Base-by-base conservation (phyloP, 1,140 invertebrate genomes). In the Pogonognathellus flavescens region DNA sequence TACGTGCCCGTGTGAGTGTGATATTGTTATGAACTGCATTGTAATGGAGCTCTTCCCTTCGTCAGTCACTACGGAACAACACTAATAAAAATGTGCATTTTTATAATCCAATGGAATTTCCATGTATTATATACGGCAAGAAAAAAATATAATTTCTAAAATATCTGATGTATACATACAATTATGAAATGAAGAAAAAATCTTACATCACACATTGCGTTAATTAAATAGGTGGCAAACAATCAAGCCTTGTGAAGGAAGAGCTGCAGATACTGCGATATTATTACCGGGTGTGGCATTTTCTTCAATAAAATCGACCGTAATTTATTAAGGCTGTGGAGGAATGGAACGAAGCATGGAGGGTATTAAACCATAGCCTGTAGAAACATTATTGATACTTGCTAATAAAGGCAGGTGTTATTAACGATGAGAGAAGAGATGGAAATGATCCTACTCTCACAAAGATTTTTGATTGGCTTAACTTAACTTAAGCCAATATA, bases 231-330 rank as follows among this genome's bases (percentile, higher is more conserved):
- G 70, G 70, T 76, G 41, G 70, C 70, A 76, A 76, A 18, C 14
- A 76, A 66, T 66, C 66, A 70, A 70, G 66, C 41, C 70, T 49
- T 76, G 70, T 76, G 31, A 76, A 76, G 16, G 70, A 57, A 13
- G 53, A 57, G 53, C 53, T 4, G 1, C 53, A 14, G 11, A 10
- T 76, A 76, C 41, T 49, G n/a, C 41, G 31, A 10, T 66, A 41
- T 49, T 76, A 76, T 49, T 49, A 41, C 70, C 41, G 70, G 70
- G 70, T 76, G 70, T 76, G 70, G 70, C 41, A 76, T 76, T 76
- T 41, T 76, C 41, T 76, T 76, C 41, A 31, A 20, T 66, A 66
- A 49, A 76, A 31, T 76, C 41, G 13, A 76, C 14, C 49, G 14
- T 76, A 76, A 76, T 76, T 76, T 76, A 76, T 76, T 76, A 31